A percentile compares a stretch with the other conserved stretches of the same genome.
phyloP scores from a whole-genome alignment of 2,113 vertebrate species.

The Centrocercus urophasianus region DNA sequence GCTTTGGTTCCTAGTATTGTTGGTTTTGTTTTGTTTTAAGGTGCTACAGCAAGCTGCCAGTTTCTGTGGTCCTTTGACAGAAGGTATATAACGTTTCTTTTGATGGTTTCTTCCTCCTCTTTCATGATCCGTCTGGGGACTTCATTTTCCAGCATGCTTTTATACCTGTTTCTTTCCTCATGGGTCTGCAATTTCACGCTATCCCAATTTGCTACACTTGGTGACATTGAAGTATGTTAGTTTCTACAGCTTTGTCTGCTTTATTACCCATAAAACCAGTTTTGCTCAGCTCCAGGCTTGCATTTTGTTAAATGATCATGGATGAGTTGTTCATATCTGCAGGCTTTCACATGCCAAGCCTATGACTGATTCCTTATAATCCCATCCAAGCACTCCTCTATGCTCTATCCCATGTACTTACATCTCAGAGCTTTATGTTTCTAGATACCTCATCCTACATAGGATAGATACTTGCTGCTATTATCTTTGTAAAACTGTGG shows the following conservation, averaged over 20 bases:
- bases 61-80: background rate
- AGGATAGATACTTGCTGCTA: background rate
- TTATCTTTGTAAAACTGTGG: background rate
- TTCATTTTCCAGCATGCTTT: background rate
- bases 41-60: background rate
- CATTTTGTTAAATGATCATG: background rate
- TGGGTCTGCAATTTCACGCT: background rate
- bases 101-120: background rate
- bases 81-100: background rate
- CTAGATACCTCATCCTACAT: background rate
- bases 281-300: background rate
- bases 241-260: background rate
- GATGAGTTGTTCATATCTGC: background rate
- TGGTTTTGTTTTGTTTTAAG: background rate
- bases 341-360: background rate
- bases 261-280: background rate
- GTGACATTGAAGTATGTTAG: background rate
- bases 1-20: background rate
- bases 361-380: no score
- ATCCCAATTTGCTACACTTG: background rate
- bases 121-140: background rate
- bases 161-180: background rate
- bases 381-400: background rate
- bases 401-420: background rate
- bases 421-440: background rate